These are phyloP conservation scores for Ditula angustiorana DNA, from an alignment of 2,888 invertebrate species.

Conservation along the genomic window DNA sequence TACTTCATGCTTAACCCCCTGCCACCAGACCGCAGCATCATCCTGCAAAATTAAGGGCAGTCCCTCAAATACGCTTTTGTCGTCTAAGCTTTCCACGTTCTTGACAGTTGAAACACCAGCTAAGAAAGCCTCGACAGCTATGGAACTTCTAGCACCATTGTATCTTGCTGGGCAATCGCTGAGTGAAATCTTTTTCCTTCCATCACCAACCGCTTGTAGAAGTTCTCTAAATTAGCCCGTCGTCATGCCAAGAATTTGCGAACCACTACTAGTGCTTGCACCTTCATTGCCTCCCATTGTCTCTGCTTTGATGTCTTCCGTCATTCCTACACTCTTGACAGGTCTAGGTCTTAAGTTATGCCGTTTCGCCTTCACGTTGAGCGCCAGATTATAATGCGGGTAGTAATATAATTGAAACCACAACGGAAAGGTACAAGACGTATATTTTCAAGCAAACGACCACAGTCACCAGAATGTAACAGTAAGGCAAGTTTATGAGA, in stretches of 20 bases:
- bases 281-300: background rate
- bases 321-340: background rate
- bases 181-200: background rate
- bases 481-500: no score
- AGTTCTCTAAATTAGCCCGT: background rate
- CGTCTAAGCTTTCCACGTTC: background rate
- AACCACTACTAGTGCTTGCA: no score
- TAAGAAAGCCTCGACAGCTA: slow-evolving; percentile 20
- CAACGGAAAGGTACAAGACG: no score
- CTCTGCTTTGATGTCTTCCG: background rate
- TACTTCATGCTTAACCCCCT: slow-evolving; percentile 32
- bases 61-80: background rate
- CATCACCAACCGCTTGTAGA: background rate
- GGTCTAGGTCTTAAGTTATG: background rate
- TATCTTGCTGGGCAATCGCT: background rate
- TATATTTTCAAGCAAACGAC: no score
- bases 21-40: slow-evolving; percentile 39
- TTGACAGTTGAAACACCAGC: slow-evolving; percentile 18
- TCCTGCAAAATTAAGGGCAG: slow-evolving; percentile 16
- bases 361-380: background rate
- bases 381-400: no score
- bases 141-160: background rate
- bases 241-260: no score
- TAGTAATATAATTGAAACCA: no score
- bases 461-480: no score